Conservation (phyloP, 2,113 vertebrate species). For the Rana temporaria region DNA sequence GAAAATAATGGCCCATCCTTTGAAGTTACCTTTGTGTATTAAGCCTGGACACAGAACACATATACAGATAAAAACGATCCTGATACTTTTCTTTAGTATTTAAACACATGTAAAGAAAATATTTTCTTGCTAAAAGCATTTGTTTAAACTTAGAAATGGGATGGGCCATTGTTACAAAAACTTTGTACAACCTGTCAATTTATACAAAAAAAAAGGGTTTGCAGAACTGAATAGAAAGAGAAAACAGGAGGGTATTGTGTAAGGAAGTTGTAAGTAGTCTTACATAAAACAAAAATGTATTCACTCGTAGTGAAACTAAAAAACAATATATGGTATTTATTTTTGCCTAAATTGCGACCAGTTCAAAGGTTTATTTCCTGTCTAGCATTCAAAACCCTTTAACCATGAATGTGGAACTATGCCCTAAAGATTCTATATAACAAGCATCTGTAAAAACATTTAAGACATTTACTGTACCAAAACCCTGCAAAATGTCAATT, state of each 20-base stretch:
- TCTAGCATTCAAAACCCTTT: too few relatives aligned
- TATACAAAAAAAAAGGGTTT: conserved; percentile 37
- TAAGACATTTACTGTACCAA: too few relatives aligned
- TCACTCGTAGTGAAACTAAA: conserved; percentile 56
- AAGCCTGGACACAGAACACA: background rate
- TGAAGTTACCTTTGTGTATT: background rate
- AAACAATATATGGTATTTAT: conserved; percentile 29
- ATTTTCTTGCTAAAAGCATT: background rate
- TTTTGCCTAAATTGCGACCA: background rate
- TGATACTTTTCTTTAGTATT: background rate
- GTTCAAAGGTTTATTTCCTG: background rate
- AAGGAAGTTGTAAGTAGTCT: conserved; percentile 56
- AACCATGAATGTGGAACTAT: too few relatives aligned
- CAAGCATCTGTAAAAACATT: too few relatives aligned
- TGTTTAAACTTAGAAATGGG: conserved; percentile 4
- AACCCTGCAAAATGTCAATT: too few relatives aligned
- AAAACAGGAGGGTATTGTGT: conserved; percentile 48
- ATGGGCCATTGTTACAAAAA: conserved; percentile 41
- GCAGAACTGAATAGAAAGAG: conserved; percentile 46
- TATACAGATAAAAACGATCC: background rate
- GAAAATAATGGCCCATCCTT: conserved; percentile 47
- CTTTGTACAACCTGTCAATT: conserved; percentile 54
- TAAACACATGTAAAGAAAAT: background rate
- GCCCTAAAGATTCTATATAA: too few relatives aligned
- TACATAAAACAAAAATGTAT: conserved; percentile 54